Evolutionary conservation across 2,888 invertebrate genomes (phyloP).

Genomic region (Nomada fabriciana): DNA sequence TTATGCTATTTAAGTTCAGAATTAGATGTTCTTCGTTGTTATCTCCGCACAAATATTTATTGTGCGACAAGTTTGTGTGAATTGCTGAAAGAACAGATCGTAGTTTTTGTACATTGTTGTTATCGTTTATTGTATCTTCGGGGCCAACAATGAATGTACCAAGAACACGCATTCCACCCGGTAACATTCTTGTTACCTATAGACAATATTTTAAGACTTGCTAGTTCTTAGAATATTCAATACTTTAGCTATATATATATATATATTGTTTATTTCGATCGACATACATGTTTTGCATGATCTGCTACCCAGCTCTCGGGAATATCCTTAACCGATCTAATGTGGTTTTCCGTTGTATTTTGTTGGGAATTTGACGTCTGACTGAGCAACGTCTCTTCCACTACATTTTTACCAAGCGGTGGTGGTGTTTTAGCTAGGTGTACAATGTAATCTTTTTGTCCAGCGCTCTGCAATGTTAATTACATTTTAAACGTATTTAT

Average conservation of each 20-base stretch:
- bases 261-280: background rate
- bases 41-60: slow-evolving; percentile 88
- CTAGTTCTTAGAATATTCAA: background rate
- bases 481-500: background rate
- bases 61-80: slow-evolving; percentile 86
- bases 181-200: slow-evolving; percentile 93
- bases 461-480: slow-evolving; percentile 85
- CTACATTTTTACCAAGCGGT: slow-evolving; percentile 83
- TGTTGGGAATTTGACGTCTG: slow-evolving; percentile 82
- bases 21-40: slow-evolving; percentile 88
- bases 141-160: slow-evolving; percentile 92
- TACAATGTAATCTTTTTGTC: slow-evolving; percentile 90
- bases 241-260: background rate
- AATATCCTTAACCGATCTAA: slow-evolving; percentile 86
- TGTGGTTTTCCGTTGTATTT: slow-evolving; percentile 82
- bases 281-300: slow-evolving; percentile 91
- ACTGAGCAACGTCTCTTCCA: slow-evolving; percentile 82
- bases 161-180: slow-evolving; percentile 94
- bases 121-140: slow-evolving; percentile 87
- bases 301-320: slow-evolving; percentile 90
- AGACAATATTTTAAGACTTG: slow-evolving; percentile 28
- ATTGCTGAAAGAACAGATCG: slow-evolving; percentile 86
- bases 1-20: slow-evolving; percentile 85
- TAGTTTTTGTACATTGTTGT: slow-evolving; percentile 86
- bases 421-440: slow-evolving; percentile 93